These are phyloP conservation scores for Maniola hyperantus DNA, from an alignment of 2,888 invertebrate genomes.

Conservation along the genomic window DNA sequence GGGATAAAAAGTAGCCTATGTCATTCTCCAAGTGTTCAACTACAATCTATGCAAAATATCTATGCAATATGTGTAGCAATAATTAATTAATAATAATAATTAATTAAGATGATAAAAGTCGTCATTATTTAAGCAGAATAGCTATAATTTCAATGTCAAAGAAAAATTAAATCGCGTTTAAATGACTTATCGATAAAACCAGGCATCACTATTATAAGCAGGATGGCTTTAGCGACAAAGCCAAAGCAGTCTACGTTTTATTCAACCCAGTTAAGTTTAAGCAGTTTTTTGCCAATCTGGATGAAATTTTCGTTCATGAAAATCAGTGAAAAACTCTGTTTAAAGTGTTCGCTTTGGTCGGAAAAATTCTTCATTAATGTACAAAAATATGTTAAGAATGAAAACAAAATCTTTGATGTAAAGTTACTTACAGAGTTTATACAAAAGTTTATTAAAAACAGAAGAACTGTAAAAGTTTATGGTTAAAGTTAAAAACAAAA, in stretches of 20 bases:
- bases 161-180: not conserved
- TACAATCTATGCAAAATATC: no score
- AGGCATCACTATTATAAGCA: constrained; percentile 20
- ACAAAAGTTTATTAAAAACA: not conserved
- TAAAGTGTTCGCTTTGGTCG: not conserved
- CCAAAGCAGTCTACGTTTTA: constrained; percentile 38
- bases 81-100: no score
- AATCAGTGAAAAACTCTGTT: constrained; percentile 23
- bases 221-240: constrained; percentile 41
- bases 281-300: constrained; percentile 38
- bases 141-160: no score
- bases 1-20: no score
- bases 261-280: constrained; percentile 41
- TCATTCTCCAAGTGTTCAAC: no score
- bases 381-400: not conserved
- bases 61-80: no score
- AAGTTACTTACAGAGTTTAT: no score
- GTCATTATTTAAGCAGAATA: no score
- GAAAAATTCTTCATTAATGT: not conserved
- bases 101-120: no score
- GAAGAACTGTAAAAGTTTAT: not conserved
- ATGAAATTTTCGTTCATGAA: constrained; percentile 39
- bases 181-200: constrained; percentile 26
- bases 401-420: not conserved
- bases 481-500: no score